Percentiles rank a stretch among this genome's conserved stretches.
phyloP scores from a whole-genome alignment of 2,888 invertebrate species.

The Desoria tigrina region DNA sequence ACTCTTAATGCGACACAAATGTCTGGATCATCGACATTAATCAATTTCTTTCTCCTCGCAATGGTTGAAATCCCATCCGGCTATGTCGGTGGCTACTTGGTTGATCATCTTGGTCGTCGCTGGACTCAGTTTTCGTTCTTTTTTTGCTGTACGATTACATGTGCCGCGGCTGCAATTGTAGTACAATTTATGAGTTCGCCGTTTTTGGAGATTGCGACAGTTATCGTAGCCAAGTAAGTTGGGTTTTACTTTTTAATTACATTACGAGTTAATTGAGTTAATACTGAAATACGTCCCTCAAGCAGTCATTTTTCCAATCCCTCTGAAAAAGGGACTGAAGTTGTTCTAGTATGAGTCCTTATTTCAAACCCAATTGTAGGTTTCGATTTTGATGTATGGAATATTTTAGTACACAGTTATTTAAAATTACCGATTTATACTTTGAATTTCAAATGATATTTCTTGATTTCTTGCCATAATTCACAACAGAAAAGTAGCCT shows the following conservation, averaged over 20 bases:
- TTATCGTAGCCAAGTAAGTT: constrained; percentile 39
- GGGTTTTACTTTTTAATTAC: background rate
- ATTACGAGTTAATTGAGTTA: background rate
- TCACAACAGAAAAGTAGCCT: constrained; percentile 29
- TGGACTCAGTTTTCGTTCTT: constrained; percentile 60
- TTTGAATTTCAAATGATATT: too few relatives aligned
- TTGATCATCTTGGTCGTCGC: constrained; percentile 59
- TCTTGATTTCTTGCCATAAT: too few relatives aligned
- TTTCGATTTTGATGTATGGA: too few relatives aligned
- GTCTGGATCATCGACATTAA: constrained; percentile 65
- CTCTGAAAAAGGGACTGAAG: too few relatives aligned
- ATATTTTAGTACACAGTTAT: too few relatives aligned
- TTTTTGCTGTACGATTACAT: constrained; percentile 53
- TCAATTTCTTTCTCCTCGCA: constrained; percentile 68
- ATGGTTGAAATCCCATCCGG: constrained; percentile 67
- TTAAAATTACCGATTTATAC: too few relatives aligned
- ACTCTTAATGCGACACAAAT: constrained; percentile 56
- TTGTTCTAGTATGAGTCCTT: too few relatives aligned
- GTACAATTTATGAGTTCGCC: constrained; percentile 3
- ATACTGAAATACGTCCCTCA: too few relatives aligned
- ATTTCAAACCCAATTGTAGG: too few relatives aligned
- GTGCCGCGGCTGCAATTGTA: constrained; percentile 30
- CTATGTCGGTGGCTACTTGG: background rate
- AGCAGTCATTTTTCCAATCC: constrained; percentile 27
- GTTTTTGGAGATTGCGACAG: constrained; percentile 18